A percentile compares a stretch with the other conserved stretches of the same genome.
Conservation (phyloP, 2,113 vertebrate species). For the Indri indri region DNA sequence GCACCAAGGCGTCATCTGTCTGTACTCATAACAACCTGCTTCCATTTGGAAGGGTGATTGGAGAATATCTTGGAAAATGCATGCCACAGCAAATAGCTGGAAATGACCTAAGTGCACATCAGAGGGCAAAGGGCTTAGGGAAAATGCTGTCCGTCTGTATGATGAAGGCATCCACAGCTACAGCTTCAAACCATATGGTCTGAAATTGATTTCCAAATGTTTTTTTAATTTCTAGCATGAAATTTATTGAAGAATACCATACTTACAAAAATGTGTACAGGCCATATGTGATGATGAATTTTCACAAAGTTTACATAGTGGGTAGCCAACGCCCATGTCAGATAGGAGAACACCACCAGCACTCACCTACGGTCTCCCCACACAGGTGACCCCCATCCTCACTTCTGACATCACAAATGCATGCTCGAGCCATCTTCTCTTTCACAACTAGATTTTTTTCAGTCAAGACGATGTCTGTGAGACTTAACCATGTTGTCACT, state of each 20-base stretch:
- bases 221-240: background rate
- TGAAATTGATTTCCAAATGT: background rate
- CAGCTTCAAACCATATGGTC: background rate
- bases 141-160: rapidly evolving
- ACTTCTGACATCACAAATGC: background rate
- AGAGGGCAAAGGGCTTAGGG: background rate
- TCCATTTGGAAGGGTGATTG: background rate
- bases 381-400: too few species aligned
- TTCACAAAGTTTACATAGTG: background rate
- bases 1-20: background rate
- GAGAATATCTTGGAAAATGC: background rate
- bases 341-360: rapidly evolving
- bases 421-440: rapidly evolving
- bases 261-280: background rate
- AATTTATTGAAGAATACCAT: background rate
- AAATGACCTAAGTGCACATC: background rate
- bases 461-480: rapidly evolving
- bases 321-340: background rate
- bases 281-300: background rate
- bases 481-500: rapidly evolving
- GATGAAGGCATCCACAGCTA: background rate
- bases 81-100: background rate
- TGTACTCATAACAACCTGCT: background rate
- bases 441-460: rapidly evolving
- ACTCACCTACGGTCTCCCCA: too few species aligned